Base-by-base conservation (phyloP, 1,140 invertebrate species). In the Triops cancriformis region DNA sequence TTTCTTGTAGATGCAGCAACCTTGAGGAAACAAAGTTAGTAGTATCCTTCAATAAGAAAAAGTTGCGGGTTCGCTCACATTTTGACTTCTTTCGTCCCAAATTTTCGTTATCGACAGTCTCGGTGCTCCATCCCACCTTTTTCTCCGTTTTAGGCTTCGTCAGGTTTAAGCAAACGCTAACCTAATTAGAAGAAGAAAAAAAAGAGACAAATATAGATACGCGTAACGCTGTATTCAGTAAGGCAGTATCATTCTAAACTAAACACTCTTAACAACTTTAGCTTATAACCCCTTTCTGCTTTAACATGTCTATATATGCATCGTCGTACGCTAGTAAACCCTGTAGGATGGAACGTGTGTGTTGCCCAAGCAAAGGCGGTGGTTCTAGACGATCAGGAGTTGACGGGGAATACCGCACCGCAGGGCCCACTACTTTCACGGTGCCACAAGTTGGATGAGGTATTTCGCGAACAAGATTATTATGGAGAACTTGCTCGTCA, bases 31-130 rank as follows among this genome's bases (percentile, higher is more conserved):
- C 9, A 77, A 73, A 14, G 12, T 75, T 73, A 79, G 23, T 73
- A 27, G 26, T n/a, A 73, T 75, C 26, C 72, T 28, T 51, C 10
- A 73, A 26, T 27, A 77, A 64, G 26, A 42, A 23, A 43, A 0
- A 73, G 75, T 26, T 31, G 10, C 26, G 45, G 18, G 41, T 42
- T 27, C 76, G 84, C 88, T 90, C 88, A 96, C 95, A 96, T 89
- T 96, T 97, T 75, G 94, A 96, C 85, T 97, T 97, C 85, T 95
- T 96, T 84, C 93, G 94, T 82, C 94, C 93, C 90, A 96, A 89
- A 83, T 95, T 85, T 86, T 97, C 95, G 87, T 97, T 97, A 83
- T 97, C 94, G 23, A 97, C 91, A 1, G 94, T 96, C 80, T 91
- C 93, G 77, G 90, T 89, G 31, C 90, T 91, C 92, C 94, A 97